Base-by-base conservation (phyloP, 2,888 invertebrate species). In the Magallana nippona region DNA sequence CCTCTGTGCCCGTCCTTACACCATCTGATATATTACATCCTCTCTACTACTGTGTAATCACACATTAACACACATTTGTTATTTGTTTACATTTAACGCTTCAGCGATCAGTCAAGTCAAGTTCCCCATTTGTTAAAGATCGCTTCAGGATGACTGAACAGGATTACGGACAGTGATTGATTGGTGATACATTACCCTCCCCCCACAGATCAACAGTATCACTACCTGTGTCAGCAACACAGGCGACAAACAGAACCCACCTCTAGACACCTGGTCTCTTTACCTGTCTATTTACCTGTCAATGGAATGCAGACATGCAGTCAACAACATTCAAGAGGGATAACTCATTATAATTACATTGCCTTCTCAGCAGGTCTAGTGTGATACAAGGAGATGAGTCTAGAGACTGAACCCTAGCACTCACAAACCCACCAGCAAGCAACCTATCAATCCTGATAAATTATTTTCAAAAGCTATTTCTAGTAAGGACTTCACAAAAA, bases 21-120 rank as follows among this genome's bases (percentile, higher is more conserved):
- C 27, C 13, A 27, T 32, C 27, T 71, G 22, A 71, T 32, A 22
- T 27, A 27, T 13, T 13, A 71, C 71, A 71, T 22, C 44, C 44
- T 44, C 44, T 8, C 44, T 71, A 27, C 15, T 27, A 19, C 63
- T 13, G 63, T 19, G 22, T 63, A 63, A 63, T 63, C 13, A 63
- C 27, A 71, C 71, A 71, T 32, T 15, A 32, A 32, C 71, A 71
- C 27, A 19, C 71, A 71, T 71, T 71, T 60, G 60, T 60, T 71
- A 71, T 71, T 71, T 71, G 32, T 71, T 71, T 71, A 71, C 71
- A 71, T 15, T 13, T 71, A 15, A 71, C 71, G 32, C 71, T 10
- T 27, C 71, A 32, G 71, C 32, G 17, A 71, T 71, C 71, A 71
- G 71, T 22, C 32, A 22, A 71, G 71, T 22, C 32, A 22, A 71